Conservation (phyloP, 2,113 vertebrate genomes). For the Laterallus jamaicensis region DNA sequence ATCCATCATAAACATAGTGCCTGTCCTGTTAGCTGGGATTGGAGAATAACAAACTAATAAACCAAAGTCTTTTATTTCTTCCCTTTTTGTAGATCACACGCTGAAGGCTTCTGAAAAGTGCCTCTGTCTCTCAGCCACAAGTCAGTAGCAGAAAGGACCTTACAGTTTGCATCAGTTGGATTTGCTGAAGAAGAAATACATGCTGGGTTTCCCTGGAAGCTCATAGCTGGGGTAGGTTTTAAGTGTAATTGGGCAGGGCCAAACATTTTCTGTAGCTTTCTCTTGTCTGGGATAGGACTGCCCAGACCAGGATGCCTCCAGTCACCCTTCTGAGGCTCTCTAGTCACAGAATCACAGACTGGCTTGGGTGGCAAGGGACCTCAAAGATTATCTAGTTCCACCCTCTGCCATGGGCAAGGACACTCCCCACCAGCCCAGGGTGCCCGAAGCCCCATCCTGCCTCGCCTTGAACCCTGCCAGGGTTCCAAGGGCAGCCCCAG, state of each 20-base stretch:
- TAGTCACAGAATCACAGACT: neutral
- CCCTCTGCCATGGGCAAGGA: too few relatives aligned
- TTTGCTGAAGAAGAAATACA: neutral
- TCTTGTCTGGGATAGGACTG: neutral
- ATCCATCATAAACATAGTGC: slow-evolving; percentile 15
- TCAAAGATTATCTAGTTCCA: too few relatives aligned
- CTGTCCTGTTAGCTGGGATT: slow-evolving; percentile 6
- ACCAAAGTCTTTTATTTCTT: neutral
- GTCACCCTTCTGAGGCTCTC: neutral
- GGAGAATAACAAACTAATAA: slow-evolving; percentile 29
- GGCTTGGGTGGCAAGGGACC: too few relatives aligned
- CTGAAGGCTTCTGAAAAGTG: neutral
- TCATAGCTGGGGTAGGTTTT: neutral
- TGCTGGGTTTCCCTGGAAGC: neutral
- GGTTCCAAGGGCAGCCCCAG: too few relatives aligned
- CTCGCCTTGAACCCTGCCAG: too few relatives aligned
- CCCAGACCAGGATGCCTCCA: neutral
- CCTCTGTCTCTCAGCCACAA: neutral
- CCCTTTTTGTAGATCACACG: neutral
- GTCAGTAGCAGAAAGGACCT: neutral
- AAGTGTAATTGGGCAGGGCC: neutral
- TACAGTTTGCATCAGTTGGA: neutral
- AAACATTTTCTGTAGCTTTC: neutral
- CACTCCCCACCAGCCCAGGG: too few relatives aligned
- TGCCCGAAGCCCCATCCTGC: too few relatives aligned